Evolutionary conservation across 2,113 vertebrate species (phyloP), one percentile per base, ranked within the genome.

Genomic region (Aythya baeri): DNA sequence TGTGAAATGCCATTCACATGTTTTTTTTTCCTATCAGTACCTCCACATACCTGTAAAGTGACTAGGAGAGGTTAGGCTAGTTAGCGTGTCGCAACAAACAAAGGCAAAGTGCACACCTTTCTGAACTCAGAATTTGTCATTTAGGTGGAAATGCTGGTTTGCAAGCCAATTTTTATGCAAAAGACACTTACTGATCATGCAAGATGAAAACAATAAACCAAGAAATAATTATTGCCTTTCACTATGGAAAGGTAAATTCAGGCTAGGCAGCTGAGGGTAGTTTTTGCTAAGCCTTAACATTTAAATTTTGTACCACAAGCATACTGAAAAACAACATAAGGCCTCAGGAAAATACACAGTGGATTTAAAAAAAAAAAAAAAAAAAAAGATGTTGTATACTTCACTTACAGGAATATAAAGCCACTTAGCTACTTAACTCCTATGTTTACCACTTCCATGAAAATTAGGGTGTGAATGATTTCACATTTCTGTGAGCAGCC

Each of bases 21-120:
- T 72, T 79, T 7, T 20, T 73, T 78, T 70, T 49, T 49, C 46
- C 80, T 67, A 23, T 41, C 20, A 59, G 50, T 91, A 82, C 55
- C 58, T 86, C 86, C 71, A 92, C 58, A 29, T 88, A 94, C 80
- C 91, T 89, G 67, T 43, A 41, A 55, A 86, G 25, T 55, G 77
- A 94, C 89, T 94, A 26, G 21, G 77, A 95, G 88, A 91, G 58
- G 65, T 95, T 82, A 62, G 86, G 46, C 83, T 34, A 46, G 61
- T 81, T 54, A 83, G 70, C 43, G 74, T 87, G 84, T 66, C 79
- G 70, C 72, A 91, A 90, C 58, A 86, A 0, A 1, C 57, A 62
- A 77, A 67, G 55, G 58, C 82, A 80, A 81, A 89, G 81, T 4
- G 43, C 65, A 67, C 44, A 58, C 0, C 1, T 20, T 71, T 55